Conservation (phyloP, 2,888 invertebrate species). For the Ligdia adustata region DNA sequence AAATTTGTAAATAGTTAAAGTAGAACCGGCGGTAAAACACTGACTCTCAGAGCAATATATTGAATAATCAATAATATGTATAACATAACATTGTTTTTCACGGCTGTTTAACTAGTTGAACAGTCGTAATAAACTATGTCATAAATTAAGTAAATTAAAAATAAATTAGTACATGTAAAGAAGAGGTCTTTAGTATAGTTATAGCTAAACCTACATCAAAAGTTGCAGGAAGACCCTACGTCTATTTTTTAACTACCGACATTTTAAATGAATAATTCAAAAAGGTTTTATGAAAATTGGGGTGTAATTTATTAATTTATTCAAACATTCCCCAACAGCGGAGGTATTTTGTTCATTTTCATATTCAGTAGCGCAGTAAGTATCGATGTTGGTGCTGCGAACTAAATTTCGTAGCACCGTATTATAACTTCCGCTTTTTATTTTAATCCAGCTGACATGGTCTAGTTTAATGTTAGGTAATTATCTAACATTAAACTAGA, state of each 20-base stretch:
- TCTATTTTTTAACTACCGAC: slow-evolving; percentile 20
- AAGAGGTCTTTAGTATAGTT: too few species aligned
- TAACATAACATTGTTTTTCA: too few species aligned
- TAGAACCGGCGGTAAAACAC: too few species aligned
- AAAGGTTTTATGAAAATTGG: slow-evolving; percentile 30
- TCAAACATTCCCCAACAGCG: slow-evolving; percentile 36
- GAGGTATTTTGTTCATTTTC: slow-evolving; percentile 48
- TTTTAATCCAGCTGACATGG: slow-evolving; percentile 58
- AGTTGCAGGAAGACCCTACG: slow-evolving; percentile 9
- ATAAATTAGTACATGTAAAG: not conserved
- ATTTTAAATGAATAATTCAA: slow-evolving; percentile 30
- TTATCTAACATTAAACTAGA: too few species aligned
- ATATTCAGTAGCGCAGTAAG: slow-evolving; percentile 52
- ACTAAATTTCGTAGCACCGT: slow-evolving; percentile 59
- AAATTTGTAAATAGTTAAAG: slow-evolving; percentile 23
- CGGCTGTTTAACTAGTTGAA: too few species aligned
- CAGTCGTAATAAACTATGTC: too few species aligned
- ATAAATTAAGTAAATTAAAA: too few species aligned
- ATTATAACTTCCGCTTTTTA: slow-evolving; percentile 73
- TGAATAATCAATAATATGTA: too few species aligned
- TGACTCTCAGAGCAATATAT: too few species aligned
- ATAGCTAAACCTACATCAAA: slow-evolving; percentile 12
- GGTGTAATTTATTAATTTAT: slow-evolving; percentile 43
- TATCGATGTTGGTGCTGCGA: slow-evolving; percentile 50
- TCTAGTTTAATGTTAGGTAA: slow-evolving; percentile 13